Evolutionary conservation across 2,797 vertebrate genomes (phyloP).

Genomic region (Gambelia wislizenii): DNA sequence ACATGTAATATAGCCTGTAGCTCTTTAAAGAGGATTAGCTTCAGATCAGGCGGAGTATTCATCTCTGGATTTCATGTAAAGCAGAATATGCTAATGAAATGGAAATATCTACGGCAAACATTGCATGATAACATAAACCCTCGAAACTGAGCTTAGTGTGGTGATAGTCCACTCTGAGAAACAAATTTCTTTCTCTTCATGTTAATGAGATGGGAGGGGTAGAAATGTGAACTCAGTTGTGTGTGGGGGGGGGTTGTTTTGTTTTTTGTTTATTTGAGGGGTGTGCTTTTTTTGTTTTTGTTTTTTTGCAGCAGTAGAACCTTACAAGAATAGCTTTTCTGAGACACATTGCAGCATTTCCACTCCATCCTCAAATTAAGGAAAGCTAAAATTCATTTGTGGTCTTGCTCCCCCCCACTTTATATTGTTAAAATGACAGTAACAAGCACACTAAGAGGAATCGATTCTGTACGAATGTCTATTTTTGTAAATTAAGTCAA

Average conservation of each 20-base stretch:
- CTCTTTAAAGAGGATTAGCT: constrained; percentile 84
- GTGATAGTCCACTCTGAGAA: constrained; percentile 64
- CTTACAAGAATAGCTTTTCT: background rate
- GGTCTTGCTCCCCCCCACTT: background rate
- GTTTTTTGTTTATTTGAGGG: no score
- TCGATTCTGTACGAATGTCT: background rate
- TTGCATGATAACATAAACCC: constrained; percentile 73
- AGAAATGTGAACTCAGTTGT: background rate
- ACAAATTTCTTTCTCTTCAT: constrained; percentile 53
- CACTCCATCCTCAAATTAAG: background rate
- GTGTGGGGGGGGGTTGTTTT: no score
- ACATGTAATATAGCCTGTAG: constrained; percentile 81
- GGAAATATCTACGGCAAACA: constrained; percentile 80
- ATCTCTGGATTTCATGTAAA: constrained; percentile 74
- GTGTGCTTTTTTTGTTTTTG: background rate
- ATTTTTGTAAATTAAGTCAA: background rate
- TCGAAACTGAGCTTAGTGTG: constrained; percentile 71
- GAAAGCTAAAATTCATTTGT: background rate
- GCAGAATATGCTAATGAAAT: constrained; percentile 81
- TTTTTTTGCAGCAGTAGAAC: background rate
- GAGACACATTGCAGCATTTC: background rate
- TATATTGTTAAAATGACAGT: background rate
- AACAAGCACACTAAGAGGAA: background rate
- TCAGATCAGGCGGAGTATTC: constrained; percentile 75
- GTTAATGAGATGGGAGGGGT: background rate